Evolutionary conservation across 2,113 vertebrate species (phyloP).

Genomic region (Bungarus multicinctus): DNA sequence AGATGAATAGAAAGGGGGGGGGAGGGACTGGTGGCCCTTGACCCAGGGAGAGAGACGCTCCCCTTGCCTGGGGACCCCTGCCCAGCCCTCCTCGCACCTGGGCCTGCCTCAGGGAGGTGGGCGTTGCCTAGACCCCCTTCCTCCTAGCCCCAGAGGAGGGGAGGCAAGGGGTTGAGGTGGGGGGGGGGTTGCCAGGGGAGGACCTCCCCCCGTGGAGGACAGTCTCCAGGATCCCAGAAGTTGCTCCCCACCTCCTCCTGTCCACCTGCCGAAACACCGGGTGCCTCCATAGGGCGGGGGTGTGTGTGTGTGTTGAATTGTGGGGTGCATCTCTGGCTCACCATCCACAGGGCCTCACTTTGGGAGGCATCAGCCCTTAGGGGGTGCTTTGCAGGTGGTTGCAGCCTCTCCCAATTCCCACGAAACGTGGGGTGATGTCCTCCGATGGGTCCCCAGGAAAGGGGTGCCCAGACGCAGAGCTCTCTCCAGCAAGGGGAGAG

Average conservation of each 20-base stretch:
- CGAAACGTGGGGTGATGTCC: rapidly evolving
- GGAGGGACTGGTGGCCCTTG: not conserved
- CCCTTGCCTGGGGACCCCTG: not conserved
- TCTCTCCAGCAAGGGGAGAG: not conserved
- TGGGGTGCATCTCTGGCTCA: not conserved
- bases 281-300: not conserved
- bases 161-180: rapidly evolving
- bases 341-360: not conserved
- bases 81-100: not conserved
- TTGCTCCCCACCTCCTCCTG: not conserved
- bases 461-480: not conserved
- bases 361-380: rapidly evolving
- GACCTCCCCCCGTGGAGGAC: not conserved
- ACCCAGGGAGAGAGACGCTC: too few relatives aligned
- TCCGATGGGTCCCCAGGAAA: not conserved
- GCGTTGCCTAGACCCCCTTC: not conserved
- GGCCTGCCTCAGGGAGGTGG: not conserved
- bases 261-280: not conserved
- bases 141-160: not conserved
- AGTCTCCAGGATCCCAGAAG: not conserved
- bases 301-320: not conserved
- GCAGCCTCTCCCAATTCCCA: not conserved
- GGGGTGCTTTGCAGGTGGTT: not conserved
- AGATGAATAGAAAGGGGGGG: rapidly evolving
- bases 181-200: not conserved